Percentiles rank a stretch among this genome's conserved stretches.
Conservation (phyloP, 1,140 invertebrate species). For the Scaptomyza montana region DNA sequence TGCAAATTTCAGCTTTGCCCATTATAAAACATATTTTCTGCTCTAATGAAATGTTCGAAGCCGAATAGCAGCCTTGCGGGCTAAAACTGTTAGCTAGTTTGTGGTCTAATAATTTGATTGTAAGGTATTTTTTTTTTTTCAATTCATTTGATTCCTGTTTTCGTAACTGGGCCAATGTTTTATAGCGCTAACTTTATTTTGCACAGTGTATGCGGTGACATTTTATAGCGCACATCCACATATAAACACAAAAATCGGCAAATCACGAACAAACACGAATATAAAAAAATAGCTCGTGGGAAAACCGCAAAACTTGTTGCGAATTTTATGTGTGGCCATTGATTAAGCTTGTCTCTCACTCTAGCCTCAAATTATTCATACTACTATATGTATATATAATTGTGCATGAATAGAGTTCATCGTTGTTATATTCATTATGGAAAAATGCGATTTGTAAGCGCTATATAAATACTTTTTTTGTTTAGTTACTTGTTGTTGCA, state of each 20-base stretch:
- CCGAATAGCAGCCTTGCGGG: constrained; percentile 49
- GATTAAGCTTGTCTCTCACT: constrained; percentile 18
- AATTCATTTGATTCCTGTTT: constrained; percentile 17
- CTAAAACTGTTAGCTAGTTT: constrained; percentile 22
- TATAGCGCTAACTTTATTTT: too few species aligned
- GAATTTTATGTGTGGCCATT: constrained; percentile 35
- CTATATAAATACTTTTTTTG: constrained; percentile 23
- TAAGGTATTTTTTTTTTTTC: background rate
- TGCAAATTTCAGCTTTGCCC: constrained; percentile 41
- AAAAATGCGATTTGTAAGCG: constrained; percentile 38
- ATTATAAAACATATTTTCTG: constrained; percentile 65
- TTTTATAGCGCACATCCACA: constrained; percentile 33
- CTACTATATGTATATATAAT: background rate
- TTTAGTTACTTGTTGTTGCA: constrained; percentile 4
- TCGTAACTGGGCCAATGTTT: constrained; percentile 40
- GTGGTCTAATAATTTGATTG: constrained; percentile 59
- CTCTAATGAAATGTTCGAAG: constrained; percentile 59
- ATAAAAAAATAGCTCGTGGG: constrained; percentile 42
- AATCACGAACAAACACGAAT: constrained; percentile 52
- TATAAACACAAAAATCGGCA: constrained; percentile 37
- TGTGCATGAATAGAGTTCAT: constrained; percentile 14
- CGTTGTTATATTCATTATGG: constrained; percentile 37
- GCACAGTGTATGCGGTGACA: constrained; percentile 45
- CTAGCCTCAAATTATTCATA: constrained; percentile 3
- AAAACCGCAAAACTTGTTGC: constrained; percentile 57